A percentile compares a stretch with the other conserved stretches of the same genome.
Conservation (phyloP, 2,113 vertebrate species). For the Podocnemis expansa region DNA sequence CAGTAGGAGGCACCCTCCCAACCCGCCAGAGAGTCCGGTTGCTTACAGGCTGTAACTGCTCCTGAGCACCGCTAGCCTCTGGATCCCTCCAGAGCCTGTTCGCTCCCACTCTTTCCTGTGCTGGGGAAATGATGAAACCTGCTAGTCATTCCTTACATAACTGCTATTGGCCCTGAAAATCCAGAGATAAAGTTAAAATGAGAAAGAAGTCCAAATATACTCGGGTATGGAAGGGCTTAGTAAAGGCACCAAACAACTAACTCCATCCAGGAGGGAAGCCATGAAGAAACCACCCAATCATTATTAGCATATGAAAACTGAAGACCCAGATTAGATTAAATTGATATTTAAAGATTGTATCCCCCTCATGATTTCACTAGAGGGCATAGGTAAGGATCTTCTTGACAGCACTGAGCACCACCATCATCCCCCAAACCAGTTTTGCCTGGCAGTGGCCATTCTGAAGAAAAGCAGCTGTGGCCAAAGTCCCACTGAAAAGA, state of each 20-base stretch:
- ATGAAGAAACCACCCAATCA: not conserved
- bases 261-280: not conserved
- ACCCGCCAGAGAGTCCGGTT: too few relatives aligned
- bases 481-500: not conserved
- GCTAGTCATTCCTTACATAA: not conserved
- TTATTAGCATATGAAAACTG: not conserved
- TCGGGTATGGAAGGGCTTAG: not conserved
- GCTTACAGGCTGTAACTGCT: too few relatives aligned
- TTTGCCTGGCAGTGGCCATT: not conserved
- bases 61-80: too few relatives aligned
- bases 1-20: too few relatives aligned
- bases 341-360: not conserved
- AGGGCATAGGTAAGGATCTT: not conserved
- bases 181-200: not conserved
- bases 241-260: not conserved
- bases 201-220: not conserved
- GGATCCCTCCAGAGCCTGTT: too few relatives aligned
- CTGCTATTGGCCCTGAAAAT: not conserved
- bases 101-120: not conserved
- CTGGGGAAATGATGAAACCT: not conserved
- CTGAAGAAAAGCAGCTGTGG: not conserved
- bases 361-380: not conserved
- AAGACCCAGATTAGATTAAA: not conserved
- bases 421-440: fast-evolving
- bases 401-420: not conserved